phyloP scores from a whole-genome alignment of 2,888 invertebrate species.

The Melipona bicolor region DNA sequence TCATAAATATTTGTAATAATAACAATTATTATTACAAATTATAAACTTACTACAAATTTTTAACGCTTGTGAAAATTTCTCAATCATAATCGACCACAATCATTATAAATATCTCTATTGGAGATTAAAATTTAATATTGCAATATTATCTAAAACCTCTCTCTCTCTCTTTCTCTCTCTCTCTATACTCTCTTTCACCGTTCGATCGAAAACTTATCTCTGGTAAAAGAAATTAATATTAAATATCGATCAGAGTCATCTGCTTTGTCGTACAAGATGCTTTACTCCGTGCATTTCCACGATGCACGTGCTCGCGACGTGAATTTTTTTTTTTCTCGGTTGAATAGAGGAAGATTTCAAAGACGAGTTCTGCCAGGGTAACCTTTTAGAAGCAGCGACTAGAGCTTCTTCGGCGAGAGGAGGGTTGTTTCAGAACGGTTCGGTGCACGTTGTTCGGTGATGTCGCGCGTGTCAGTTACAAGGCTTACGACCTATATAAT shows the following conservation, averaged over 20 bases:
- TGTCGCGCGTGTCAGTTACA: constrained; percentile 54
- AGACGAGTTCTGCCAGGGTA: neutral
- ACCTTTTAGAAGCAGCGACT: constrained; percentile 5
- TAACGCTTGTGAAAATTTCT: too few relatives aligned
- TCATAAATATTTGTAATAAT: too few relatives aligned
- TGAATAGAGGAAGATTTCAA: constrained; percentile 3
- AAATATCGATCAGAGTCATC: neutral
- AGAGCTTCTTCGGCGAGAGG: constrained; percentile 6
- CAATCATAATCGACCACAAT: too few relatives aligned
- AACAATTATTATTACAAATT: too few relatives aligned
- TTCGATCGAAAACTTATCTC: neutral
- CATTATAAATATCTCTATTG: neutral
- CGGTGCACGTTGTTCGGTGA: constrained; percentile 53
- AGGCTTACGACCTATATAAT: constrained; percentile 42
- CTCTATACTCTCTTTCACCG: too few relatives aligned
- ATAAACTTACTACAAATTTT: too few relatives aligned
- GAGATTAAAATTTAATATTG: neutral
- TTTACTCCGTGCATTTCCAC: neutral
- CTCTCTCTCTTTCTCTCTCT: neutral
- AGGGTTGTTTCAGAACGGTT: constrained; percentile 43
- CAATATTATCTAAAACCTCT: neutral
- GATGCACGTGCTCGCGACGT: neutral
- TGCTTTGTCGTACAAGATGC: neutral
- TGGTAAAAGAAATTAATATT: neutral
- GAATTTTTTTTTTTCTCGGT: neutral